Evolutionary conservation across 2,888 invertebrate species (phyloP).

Genomic region (Trichacis sp.): DNA sequence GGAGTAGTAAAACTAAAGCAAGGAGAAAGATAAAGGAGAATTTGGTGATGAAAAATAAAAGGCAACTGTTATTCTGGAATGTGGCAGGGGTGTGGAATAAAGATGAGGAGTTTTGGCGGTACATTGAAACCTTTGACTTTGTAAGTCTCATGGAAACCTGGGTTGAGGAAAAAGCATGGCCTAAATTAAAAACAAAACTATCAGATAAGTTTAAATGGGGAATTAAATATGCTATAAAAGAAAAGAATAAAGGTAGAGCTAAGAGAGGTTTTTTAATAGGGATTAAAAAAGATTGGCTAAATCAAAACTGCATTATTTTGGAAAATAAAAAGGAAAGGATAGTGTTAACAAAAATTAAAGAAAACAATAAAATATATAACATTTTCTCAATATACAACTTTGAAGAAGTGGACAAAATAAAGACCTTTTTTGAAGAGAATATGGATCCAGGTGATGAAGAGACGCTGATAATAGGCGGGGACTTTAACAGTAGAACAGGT

Average conservation of each 20-base stretch:
- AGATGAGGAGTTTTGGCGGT: constrained; percentile 35
- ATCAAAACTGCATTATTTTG: constrained; percentile 10
- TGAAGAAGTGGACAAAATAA: neutral
- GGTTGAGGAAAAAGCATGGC: constrained; percentile 38
- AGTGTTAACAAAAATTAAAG: too few relatives aligned
- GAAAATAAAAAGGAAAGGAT: neutral
- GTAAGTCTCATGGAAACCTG: constrained; percentile 36
- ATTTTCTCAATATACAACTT: constrained; percentile 11
- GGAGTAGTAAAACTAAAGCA: too few relatives aligned
- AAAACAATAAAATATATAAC: neutral
- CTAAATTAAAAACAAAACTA: constrained; percentile 8
- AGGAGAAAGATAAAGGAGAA: too few relatives aligned
- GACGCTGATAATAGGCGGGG: constrained; percentile 20
- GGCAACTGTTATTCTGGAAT: constrained; percentile 41
- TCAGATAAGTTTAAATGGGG: constrained; percentile 28
- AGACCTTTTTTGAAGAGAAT: neutral
- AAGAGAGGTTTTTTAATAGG: constrained; percentile 34
- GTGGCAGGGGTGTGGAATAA: constrained; percentile 38
- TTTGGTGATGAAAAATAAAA: neutral
- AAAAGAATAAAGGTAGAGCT: constrained; percentile 30
- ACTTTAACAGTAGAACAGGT: constrained; percentile 26
- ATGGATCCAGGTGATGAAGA: neutral
- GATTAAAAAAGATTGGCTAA: constrained; percentile 12
- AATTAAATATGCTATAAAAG: constrained; percentile 13
- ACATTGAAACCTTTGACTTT: constrained; percentile 24